Conservation (phyloP, 2,113 vertebrate species). For the Cervus canadensis region DNA sequence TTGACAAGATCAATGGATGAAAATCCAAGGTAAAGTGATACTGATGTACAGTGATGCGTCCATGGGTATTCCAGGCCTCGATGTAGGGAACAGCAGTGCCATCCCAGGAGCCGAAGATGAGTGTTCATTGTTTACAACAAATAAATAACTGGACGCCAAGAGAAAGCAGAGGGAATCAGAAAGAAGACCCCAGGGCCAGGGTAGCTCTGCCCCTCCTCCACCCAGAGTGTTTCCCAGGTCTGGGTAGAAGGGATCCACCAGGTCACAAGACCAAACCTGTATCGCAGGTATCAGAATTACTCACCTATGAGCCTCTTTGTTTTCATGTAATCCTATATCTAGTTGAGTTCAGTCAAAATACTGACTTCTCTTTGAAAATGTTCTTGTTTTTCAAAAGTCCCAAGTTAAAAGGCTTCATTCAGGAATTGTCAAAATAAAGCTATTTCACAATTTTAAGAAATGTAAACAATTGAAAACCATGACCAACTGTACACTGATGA, state of each 20-base stretch:
- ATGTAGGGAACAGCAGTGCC: too few relatives aligned
- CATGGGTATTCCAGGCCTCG: neutral
- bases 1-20: neutral
- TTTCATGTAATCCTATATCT: neutral
- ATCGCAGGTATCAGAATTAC: neutral
- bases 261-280: neutral
- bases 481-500: neutral
- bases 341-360: neutral
- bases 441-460: neutral
- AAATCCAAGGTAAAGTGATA: neutral
- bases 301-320: accelerated
- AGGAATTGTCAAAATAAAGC: neutral
- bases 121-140: accelerated
- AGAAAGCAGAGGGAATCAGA: neutral
- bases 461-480: neutral
- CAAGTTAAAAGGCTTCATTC: neutral
- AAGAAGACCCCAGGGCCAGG: neutral
- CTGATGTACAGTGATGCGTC: accelerated
- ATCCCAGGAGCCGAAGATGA: accelerated
- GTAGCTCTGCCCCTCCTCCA: neutral
- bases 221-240: neutral
- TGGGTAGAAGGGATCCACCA: neutral
- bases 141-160: neutral
- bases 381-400: neutral
- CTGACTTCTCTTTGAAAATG: neutral